Percentiles rank a stretch among this genome's conserved stretches.
phyloP scores from a whole-genome alignment of 2,888 invertebrate species.

The Pseudanteris insignis region DNA sequence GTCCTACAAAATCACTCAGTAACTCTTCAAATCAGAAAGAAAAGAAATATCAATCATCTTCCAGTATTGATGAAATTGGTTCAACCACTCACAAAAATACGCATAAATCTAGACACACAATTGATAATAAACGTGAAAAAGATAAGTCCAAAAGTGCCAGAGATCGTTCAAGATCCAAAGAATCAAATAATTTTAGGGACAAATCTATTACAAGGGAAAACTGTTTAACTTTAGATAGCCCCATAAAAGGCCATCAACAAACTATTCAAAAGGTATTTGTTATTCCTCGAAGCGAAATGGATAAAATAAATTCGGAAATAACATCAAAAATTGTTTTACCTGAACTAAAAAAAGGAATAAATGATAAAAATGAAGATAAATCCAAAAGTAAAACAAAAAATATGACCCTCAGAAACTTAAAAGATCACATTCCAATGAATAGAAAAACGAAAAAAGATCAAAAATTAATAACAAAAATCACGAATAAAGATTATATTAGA shows the following conservation, averaged over 20 bases:
- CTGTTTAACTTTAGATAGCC: background rate
- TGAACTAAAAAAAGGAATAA: slow-evolving; percentile 15
- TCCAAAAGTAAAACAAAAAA: background rate
- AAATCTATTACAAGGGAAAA: slow-evolving; percentile 19
- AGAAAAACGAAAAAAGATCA: slow-evolving; percentile 17
- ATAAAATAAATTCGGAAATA: slow-evolving; percentile 33
- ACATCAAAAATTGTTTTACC: slow-evolving; percentile 34
- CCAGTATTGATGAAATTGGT: slow-evolving; percentile 21
- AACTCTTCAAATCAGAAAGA: slow-evolving; percentile 9
- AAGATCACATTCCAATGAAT: slow-evolving; percentile 6
- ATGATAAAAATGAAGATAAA: background rate
- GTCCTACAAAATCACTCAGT: background rate
- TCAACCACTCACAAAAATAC: slow-evolving; percentile 18
- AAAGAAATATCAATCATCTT: slow-evolving; percentile 21
- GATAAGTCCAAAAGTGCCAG: slow-evolving; percentile 12
- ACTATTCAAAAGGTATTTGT: slow-evolving; percentile 32
- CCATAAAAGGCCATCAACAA: slow-evolving; percentile 4
- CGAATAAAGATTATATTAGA: slow-evolving; percentile 14
- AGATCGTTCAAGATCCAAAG: slow-evolving; percentile 23
- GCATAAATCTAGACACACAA: slow-evolving; percentile 10
- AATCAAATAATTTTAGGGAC: slow-evolving; percentile 15
- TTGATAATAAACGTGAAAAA: slow-evolving; percentile 17
- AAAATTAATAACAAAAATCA: slow-evolving; percentile 1
- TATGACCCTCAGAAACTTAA: slow-evolving; percentile 13
- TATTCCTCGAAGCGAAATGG: slow-evolving; percentile 25